phyloP scores from a whole-genome alignment of 64 coral and sea anemone genomes.

The Porites lutea region DNA sequence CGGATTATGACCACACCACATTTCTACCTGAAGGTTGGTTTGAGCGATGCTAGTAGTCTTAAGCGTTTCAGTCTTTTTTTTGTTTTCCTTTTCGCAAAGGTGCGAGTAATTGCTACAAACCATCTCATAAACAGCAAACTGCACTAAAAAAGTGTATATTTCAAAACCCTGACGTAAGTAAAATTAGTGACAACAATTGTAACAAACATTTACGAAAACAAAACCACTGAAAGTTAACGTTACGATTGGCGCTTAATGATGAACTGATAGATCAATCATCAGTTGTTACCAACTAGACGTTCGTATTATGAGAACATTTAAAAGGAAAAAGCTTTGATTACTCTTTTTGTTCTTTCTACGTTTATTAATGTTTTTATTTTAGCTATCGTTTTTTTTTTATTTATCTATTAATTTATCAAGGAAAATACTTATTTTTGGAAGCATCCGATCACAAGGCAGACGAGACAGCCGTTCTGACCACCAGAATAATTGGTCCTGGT shows the following conservation, averaged over 20 bases:
- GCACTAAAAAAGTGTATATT: too few relatives aligned
- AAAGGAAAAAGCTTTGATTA: too few relatives aligned
- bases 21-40: constrained; percentile 31
- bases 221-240: too few relatives aligned
- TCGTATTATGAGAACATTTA: too few relatives aligned
- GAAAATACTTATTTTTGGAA: constrained; percentile 60
- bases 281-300: too few relatives aligned
- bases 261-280: too few relatives aligned
- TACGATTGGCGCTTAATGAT: too few relatives aligned
- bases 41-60: not conserved
- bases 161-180: too few relatives aligned
- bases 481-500: not conserved
- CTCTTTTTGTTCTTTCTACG: not conserved
- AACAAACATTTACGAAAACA: too few relatives aligned
- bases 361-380: not conserved
- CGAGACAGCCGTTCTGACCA: constrained; percentile 20
- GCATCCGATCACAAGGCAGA: constrained; percentile 21
- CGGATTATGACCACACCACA: constrained; percentile 53
- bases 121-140: too few relatives aligned
- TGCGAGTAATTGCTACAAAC: not conserved
- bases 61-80: not conserved
- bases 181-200: too few relatives aligned
- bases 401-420: not conserved
- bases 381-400: too few relatives aligned
- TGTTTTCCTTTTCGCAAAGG: not conserved